Evolutionary conservation across 37 sponge, comb jelly and placozoan species (phyloP), one percentile per base, ranked within the genome.

Genomic region (Diacarnus erythraeanus): DNA sequence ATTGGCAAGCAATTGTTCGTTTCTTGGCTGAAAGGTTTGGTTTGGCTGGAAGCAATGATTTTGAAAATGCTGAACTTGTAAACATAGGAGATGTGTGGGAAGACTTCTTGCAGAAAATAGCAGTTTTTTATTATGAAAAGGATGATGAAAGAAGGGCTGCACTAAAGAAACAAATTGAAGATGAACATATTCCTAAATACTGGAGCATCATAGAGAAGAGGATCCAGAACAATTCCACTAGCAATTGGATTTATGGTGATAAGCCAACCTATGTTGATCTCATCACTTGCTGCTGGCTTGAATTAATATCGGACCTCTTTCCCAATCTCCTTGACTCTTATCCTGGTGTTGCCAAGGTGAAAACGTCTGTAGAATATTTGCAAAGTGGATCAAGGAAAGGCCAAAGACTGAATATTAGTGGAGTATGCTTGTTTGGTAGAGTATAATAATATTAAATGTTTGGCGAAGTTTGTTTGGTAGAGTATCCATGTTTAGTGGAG

Each of bases 21-120:
- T 90, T 77, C 58, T 51, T 90, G 9, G 91, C 81, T n/a, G 83
- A 85, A 79, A 35, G 81, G 56, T 81, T 64, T 54, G 83, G 83
- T 0, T 70, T 85, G 0, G 91, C 82, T 60, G 88, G 88, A 5
- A 18, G 42, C 15, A 81, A 90, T 42, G 77, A 65, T 30, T 76
- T 85, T 40, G 79, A 80, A 8, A 76, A 70, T 23, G 80, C 80
- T 2, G 51, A 74, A 27, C 25, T 84, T 31, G 81, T 58, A n/a
- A 31, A 69, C 72, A 59, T 80, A 18, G 67, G 43, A 4, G 91
- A 90, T 30, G 67, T 35, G 1, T 37, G 69, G 10, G 30, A 61
- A 15, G 86, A 90, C 23, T 25, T 84, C 29, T 1, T 34, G 3
- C 56, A 1, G 23, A 80, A 84, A 63, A 5, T 84, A 38, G 30